Conservation (phyloP, 2,797 vertebrate genomes). For the Sebastes minor region DNA sequence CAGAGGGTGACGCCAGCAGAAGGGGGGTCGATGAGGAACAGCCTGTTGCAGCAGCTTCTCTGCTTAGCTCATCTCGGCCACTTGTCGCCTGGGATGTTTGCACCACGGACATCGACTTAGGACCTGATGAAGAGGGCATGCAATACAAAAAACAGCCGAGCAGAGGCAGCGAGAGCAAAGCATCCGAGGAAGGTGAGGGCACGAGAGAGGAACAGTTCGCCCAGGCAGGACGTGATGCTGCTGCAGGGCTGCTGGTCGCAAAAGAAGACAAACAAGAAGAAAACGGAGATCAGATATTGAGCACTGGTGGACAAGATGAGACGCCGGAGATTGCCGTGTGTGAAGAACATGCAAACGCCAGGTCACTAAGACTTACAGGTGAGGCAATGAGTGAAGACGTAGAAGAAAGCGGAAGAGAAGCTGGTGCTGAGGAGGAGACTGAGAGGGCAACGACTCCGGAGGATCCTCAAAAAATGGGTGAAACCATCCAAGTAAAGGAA, state of each 20-base stretch:
- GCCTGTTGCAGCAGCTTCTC: neutral
- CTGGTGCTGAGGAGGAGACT: neutral
- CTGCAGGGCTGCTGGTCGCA: neutral
- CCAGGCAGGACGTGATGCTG: conserved; percentile 3
- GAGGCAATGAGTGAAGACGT: neutral
- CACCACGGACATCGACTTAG: conserved; percentile 3
- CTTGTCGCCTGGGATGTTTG: conserved; percentile 40
- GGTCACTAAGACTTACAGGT: neutral
- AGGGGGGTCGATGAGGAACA: conserved; percentile 12
- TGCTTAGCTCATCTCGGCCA: neutral
- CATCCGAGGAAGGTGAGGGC: neutral
- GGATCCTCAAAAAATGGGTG: neutral
- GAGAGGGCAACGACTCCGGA: too few relatives aligned
- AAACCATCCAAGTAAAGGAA: neutral
- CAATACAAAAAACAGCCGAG: neutral
- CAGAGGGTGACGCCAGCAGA: neutral
- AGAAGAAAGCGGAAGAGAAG: neutral
- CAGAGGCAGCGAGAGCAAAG: neutral
- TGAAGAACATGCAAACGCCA: neutral
- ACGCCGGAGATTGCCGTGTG: neutral
- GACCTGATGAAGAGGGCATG: neutral
- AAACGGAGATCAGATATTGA: neutral
- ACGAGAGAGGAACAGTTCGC: neutral
- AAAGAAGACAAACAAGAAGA: neutral
- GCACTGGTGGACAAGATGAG: neutral